These are phyloP conservation scores for Ascaphus truei DNA, from an alignment of 2,113 vertebrate species.

Conservation along the genomic window DNA sequence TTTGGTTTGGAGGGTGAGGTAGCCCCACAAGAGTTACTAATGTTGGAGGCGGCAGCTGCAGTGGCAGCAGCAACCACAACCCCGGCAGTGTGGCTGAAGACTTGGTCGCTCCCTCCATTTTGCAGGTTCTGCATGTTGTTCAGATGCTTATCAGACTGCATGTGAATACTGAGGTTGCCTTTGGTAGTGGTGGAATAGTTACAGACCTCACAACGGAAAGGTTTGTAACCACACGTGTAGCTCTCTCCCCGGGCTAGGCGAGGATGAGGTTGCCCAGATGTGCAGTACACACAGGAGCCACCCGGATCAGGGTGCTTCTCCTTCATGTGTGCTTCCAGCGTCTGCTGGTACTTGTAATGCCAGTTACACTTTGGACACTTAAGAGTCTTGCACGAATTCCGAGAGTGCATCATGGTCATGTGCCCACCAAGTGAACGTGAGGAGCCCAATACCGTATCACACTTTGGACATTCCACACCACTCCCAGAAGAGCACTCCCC, in stretches of 20 bases:
- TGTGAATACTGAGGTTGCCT: slow-evolving; percentile 99
- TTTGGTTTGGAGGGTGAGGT: slow-evolving; percentile 97
- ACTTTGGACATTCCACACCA: slow-evolving; percentile 96
- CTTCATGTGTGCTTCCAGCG: slow-evolving; percentile 98
- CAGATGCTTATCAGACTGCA: slow-evolving; percentile 99
- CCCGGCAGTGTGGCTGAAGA: slow-evolving; percentile 82
- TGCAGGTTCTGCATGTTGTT: slow-evolving; percentile 99
- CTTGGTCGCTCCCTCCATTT: slow-evolving; percentile 90
- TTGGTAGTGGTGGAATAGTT: slow-evolving; percentile 99
- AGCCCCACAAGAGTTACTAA: slow-evolving; percentile 79
- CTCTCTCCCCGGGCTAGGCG: slow-evolving; percentile 95
- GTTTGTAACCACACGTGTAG: slow-evolving; percentile 98
- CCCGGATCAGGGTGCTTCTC: slow-evolving; percentile 97
- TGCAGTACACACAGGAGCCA: slow-evolving; percentile 90
- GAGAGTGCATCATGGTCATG: slow-evolving; percentile 99
- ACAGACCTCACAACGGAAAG: slow-evolving; percentile 98
- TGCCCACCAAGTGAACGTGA: slow-evolving; percentile 95
- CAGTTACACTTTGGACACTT: slow-evolving; percentile 99
- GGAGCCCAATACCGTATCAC: slow-evolving; percentile 94
- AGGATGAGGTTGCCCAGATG: slow-evolving; percentile 91
- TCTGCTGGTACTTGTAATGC: slow-evolving; percentile 99
- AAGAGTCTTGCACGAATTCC: slow-evolving; percentile 98
- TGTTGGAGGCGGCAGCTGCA: slow-evolving; percentile 69
- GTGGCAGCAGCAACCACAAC: slow-evolving; percentile 75
- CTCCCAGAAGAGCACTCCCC: slow-evolving; percentile 92